Percentiles rank a stretch among this genome's conserved stretches.
These are phyloP conservation scores for Agrochola macilenta DNA, from an alignment of 2,888 invertebrate species.

Conservation along the genomic window DNA sequence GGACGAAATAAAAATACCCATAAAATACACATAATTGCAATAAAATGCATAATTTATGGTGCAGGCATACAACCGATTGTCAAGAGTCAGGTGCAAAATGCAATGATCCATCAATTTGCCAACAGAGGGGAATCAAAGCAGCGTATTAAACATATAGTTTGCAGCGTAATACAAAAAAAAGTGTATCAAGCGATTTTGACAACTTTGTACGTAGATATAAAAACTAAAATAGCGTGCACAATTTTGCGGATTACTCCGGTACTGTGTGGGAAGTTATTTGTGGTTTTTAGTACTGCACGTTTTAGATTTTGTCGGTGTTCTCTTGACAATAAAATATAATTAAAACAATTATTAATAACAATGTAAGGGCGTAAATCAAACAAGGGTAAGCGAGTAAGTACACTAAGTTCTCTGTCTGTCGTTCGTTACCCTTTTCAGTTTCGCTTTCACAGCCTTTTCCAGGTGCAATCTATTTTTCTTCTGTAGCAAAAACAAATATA, in stretches of 20 bases:
- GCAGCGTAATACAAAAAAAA: slow-evolving; percentile 39
- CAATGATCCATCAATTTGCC: slow-evolving; percentile 19
- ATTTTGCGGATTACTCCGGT: slow-evolving; percentile 45
- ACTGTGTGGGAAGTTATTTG: slow-evolving; percentile 21
- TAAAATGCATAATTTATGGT: slow-evolving; percentile 67
- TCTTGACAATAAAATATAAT: slow-evolving; percentile 75
- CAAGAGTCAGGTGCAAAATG: slow-evolving; percentile 67
- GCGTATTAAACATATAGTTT: slow-evolving; percentile 23
- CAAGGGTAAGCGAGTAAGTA: slow-evolving; percentile 87
- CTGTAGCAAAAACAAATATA: slow-evolving; percentile 89
- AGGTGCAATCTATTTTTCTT: slow-evolving; percentile 90
- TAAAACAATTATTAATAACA: slow-evolving; percentile 72
- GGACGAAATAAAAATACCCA: slow-evolving; percentile 62
- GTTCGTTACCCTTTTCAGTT: slow-evolving; percentile 88
- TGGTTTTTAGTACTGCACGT: slow-evolving; percentile 45
- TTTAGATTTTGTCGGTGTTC: slow-evolving; percentile 62
- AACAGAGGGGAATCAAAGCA: slow-evolving; percentile 45
- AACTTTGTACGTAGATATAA: slow-evolving; percentile 9
- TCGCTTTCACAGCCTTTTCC: slow-evolving; percentile 89
- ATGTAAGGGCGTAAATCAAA: slow-evolving; percentile 84
- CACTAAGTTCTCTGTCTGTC: slow-evolving; percentile 84
- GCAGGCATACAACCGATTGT: slow-evolving; percentile 60
- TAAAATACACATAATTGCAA: slow-evolving; percentile 62
- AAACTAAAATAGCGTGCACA: slow-evolving; percentile 63
- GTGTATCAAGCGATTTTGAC: slow-evolving; percentile 48